phyloP scores from a whole-genome alignment of 1,140 invertebrate species.

The Elysia chlorotica region DNA sequence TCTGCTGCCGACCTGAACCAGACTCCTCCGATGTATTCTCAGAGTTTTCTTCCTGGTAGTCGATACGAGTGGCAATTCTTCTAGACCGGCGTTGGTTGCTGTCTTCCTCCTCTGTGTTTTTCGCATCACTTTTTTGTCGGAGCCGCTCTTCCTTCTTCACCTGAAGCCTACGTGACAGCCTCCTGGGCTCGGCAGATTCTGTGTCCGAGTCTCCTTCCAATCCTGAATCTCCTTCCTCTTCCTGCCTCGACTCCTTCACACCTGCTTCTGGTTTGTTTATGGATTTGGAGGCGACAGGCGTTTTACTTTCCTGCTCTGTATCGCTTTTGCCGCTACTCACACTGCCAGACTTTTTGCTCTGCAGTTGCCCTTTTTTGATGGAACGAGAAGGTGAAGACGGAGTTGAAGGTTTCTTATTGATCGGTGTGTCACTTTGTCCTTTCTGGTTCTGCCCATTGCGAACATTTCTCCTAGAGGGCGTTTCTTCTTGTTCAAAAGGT shows the following conservation, averaged over 20 bases:
- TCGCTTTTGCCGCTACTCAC: too few species aligned
- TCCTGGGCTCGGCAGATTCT: background rate
- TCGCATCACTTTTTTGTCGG: background rate
- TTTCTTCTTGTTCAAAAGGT: constrained; percentile 20
- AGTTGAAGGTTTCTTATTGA: background rate
- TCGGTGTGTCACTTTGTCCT: too few species aligned
- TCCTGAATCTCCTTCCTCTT: background rate
- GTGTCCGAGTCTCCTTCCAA: background rate
- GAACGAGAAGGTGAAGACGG: background rate
- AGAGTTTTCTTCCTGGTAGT: background rate
- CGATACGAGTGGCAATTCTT: background rate
- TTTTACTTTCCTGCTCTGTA: too few species aligned
- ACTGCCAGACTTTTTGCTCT: too few species aligned
- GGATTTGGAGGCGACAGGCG: too few species aligned
- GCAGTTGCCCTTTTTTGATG: background rate
- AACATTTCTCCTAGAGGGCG: background rate
- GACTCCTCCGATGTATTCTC: too few species aligned
- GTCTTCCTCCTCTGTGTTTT: background rate
- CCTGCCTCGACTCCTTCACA: background rate
- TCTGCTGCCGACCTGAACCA: too few species aligned
- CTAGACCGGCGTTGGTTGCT: background rate
- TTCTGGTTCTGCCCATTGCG: too few species aligned
- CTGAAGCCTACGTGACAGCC: constrained; percentile 1
- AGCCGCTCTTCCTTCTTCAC: background rate
- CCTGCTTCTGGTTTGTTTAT: background rate